Evolutionary conservation across 2,113 vertebrate genomes (phyloP).

Genomic region (Syngnathoides biaculeatus): DNA sequence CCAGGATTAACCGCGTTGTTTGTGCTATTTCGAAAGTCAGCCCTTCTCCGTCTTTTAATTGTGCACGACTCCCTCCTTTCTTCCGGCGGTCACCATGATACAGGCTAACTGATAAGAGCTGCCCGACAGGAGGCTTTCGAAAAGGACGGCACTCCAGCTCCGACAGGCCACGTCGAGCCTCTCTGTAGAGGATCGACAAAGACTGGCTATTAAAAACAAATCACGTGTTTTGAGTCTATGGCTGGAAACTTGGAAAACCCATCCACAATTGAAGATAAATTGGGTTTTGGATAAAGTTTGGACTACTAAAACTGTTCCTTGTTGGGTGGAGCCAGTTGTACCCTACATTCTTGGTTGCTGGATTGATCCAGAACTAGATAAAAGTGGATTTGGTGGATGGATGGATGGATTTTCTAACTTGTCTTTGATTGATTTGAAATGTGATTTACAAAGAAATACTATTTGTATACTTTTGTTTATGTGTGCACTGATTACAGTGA

Average conservation of each 20-base stretch:
- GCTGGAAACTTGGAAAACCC: too few relatives aligned
- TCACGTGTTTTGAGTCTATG: not conserved
- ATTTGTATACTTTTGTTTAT: not conserved
- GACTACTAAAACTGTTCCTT: too few relatives aligned
- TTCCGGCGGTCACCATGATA: constrained; percentile 10
- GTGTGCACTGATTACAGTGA: not conserved
- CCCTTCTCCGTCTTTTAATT: constrained; percentile 42
- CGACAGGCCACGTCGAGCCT: constrained; percentile 8
- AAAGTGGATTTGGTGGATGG: too few relatives aligned
- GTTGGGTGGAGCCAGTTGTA: too few relatives aligned
- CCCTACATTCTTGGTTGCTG: too few relatives aligned
- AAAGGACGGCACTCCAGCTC: constrained; percentile 10
- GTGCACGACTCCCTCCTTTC: constrained; percentile 18
- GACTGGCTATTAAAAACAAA: not conserved
- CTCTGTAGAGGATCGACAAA: constrained; percentile 1
- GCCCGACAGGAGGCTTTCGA: constrained; percentile 17
- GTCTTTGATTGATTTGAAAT: not conserved
- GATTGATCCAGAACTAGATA: too few relatives aligned
- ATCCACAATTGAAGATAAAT: not conserved
- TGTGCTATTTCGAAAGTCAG: constrained; percentile 52
- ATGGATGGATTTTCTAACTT: too few relatives aligned
- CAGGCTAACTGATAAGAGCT: constrained; percentile 30
- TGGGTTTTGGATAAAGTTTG: too few relatives aligned
- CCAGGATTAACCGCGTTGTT: constrained; percentile 54
- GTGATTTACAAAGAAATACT: not conserved